Conservation (phyloP, 2,113 vertebrate genomes). For the Candoia aspera region DNA sequence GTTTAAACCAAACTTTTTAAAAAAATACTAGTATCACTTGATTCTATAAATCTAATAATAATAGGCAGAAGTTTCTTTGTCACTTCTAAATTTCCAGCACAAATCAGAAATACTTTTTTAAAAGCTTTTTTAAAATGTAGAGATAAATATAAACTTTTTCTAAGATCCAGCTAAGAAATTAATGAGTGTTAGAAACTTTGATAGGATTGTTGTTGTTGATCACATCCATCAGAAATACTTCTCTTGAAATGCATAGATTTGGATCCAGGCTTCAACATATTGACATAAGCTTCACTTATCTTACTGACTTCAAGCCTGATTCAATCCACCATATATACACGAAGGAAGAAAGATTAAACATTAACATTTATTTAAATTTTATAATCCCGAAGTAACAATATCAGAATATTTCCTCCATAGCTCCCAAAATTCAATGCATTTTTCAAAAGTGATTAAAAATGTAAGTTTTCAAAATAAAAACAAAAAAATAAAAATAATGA, state of each 20-base stretch:
- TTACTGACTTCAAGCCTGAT: neutral
- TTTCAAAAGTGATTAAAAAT: neutral
- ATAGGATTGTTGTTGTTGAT: no score
- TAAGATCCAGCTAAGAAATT: neutral
- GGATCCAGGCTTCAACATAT: neutral
- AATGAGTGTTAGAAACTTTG: neutral
- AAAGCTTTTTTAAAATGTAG: neutral
- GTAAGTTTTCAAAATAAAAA: slow-evolving; percentile 6
- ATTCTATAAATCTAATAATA: neutral
- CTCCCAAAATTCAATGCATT: neutral
- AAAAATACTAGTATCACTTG: neutral
- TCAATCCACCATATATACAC: neutral
- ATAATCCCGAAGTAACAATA: neutral
- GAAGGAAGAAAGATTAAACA: neutral
- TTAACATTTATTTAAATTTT: neutral
- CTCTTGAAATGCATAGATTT: neutral
- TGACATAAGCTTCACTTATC: neutral
- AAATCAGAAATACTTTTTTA: neutral
- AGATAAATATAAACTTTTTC: neutral
- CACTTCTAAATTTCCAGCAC: neutral
- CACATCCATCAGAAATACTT: neutral
- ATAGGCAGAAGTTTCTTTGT: neutral
- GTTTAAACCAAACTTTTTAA: neutral
- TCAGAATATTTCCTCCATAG: neutral
- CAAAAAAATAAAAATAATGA: slow-evolving; percentile 33